phyloP scores from a whole-genome alignment of 2,888 invertebrate species.

The Petrophora chlorosata region DNA sequence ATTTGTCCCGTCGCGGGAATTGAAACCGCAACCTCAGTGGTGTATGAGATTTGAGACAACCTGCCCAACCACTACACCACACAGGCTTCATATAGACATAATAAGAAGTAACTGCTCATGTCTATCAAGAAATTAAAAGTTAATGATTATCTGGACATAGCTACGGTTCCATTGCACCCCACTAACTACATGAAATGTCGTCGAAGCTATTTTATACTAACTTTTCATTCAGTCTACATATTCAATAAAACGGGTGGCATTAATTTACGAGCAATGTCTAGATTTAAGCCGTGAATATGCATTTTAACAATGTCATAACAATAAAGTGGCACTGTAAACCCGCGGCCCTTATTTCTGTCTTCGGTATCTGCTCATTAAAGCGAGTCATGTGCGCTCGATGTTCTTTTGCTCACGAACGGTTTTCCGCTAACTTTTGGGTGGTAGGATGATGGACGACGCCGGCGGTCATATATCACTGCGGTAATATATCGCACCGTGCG shows the following conservation, averaged over 20 bases:
- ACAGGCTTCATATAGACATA: too few relatives aligned
- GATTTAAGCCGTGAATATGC: conserved; percentile 58
- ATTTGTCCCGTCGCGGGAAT: too few relatives aligned
- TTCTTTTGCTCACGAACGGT: conserved; percentile 71
- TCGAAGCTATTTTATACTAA: background rate
- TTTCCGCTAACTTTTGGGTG: conserved; percentile 83
- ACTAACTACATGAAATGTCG: too few relatives aligned
- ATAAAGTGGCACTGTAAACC: conserved; percentile 73
- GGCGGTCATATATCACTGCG: conserved; percentile 79
- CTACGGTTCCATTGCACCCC: too few relatives aligned
- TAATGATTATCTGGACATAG: too few relatives aligned
- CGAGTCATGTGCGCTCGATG: conserved; percentile 56
- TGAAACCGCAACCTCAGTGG: too few relatives aligned
- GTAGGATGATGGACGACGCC: conserved; percentile 81
- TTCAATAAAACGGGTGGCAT: conserved; percentile 27
- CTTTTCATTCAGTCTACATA: conserved; percentile 31
- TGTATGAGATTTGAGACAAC: too few relatives aligned
- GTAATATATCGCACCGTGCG: conserved; percentile 80
- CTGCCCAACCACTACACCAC: too few relatives aligned
- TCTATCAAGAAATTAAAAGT: too few relatives aligned
- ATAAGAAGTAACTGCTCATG: too few relatives aligned
- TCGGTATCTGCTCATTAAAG: conserved; percentile 81
- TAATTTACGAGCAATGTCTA: conserved; percentile 58
- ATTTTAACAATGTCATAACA: conserved; percentile 79
- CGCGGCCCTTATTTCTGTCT: conserved; percentile 80